Percentiles rank a stretch among this genome's conserved stretches.
Conservation (phyloP, 2,888 invertebrate genomes). For the Drosophila kokeensis region DNA sequence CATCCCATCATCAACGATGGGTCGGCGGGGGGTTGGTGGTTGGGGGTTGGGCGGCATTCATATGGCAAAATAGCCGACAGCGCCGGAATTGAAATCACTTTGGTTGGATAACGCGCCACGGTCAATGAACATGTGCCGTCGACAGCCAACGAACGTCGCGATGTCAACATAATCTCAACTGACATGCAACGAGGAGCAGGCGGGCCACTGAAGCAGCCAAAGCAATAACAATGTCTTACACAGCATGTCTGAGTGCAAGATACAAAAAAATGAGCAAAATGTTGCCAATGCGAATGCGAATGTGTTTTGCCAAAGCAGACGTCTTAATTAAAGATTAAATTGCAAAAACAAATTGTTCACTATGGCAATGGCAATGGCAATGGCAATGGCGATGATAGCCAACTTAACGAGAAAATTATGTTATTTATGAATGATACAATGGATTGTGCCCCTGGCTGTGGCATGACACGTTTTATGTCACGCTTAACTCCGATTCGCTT, state of each 20-base stretch:
- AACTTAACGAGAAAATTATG: slow-evolving; percentile 4
- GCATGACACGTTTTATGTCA: neutral
- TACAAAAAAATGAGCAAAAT: slow-evolving; percentile 13
- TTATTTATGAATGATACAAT: slow-evolving; percentile 17
- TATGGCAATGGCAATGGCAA: slow-evolving; percentile 13
- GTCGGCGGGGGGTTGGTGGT: neutral
- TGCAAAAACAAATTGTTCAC: slow-evolving; percentile 47
- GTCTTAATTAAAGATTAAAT: slow-evolving; percentile 60
- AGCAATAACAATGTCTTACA: slow-evolving; percentile 3
- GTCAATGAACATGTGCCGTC: slow-evolving; percentile 73
- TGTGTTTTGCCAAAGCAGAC: slow-evolving; percentile 19
- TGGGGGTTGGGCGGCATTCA: slow-evolving; percentile 34
- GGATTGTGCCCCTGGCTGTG: slow-evolving; percentile 5
- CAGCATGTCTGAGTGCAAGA: neutral
- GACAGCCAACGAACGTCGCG: slow-evolving; percentile 14
- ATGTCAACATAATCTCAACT: slow-evolving; percentile 36
- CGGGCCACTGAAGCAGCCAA: neutral
- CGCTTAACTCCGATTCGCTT: neutral
- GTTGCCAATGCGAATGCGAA: slow-evolving; percentile 2
- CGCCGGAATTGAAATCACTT: slow-evolving; percentile 73
- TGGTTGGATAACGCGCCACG: slow-evolving; percentile 55
- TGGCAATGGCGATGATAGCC: neutral
- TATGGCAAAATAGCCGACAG: slow-evolving; percentile 55
- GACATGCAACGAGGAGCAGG: slow-evolving; percentile 37
- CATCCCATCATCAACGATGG: neutral